Evolutionary conservation across 2,113 vertebrate genomes (phyloP).

Genomic region (Oreochromis aureus): DNA sequence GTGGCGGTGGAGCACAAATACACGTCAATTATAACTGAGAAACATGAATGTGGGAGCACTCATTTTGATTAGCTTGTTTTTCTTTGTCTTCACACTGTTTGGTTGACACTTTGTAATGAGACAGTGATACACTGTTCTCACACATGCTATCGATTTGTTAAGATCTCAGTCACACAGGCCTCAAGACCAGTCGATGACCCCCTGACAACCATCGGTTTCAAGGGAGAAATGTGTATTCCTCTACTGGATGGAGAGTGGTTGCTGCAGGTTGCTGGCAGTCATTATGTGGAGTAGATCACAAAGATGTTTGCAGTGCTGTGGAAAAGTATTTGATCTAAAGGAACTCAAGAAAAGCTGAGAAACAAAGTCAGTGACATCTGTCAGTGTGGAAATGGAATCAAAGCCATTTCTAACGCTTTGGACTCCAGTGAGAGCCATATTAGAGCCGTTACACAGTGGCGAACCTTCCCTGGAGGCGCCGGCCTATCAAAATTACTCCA

Average conservation of each 20-base stretch:
- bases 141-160: neutral
- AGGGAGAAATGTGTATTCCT: neutral
- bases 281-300: neutral
- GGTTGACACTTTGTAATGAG: neutral
- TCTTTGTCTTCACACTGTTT: neutral
- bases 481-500: neutral
- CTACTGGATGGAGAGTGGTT: neutral
- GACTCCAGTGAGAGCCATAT: neutral
- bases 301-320: neutral
- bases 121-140: neutral
- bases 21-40: neutral
- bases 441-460: neutral
- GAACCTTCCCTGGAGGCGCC: neutral
- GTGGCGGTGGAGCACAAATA: neutral
- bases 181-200: neutral
- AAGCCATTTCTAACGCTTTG: neutral
- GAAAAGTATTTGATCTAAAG: neutral
- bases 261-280: neutral
- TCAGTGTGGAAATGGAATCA: neutral
- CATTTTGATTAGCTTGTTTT: neutral
- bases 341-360: neutral
- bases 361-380: neutral
- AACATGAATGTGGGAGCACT: neutral
- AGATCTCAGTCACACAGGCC: neutral
- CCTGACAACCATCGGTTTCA: neutral